Conservation (phyloP, 2,888 invertebrate species). For the Melinaea marsaeus region DNA sequence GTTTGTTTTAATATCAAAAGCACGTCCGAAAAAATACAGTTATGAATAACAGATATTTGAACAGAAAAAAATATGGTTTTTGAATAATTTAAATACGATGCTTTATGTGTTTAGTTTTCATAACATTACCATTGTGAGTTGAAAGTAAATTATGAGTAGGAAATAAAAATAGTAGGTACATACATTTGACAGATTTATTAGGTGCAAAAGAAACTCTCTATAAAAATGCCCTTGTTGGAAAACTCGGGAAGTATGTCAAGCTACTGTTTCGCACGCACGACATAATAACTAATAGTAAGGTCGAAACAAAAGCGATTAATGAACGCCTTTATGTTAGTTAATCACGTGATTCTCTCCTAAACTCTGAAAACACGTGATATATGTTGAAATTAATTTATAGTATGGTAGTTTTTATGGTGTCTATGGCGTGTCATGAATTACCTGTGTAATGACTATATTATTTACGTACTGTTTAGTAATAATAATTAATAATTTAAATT, state of each 20-base stretch:
- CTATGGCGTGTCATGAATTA: slow-evolving; percentile 5
- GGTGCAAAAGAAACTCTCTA: too few relatives aligned
- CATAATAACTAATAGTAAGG: neutral
- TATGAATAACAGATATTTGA: neutral
- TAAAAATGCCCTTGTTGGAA: neutral
- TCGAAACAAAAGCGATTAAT: slow-evolving; percentile 23
- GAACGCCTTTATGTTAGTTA: slow-evolving; percentile 15
- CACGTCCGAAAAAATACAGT: neutral
- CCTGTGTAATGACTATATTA: slow-evolving; percentile 1
- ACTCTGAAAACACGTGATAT: neutral
- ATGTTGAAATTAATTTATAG: slow-evolving; percentile 2
- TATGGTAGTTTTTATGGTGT: slow-evolving; percentile 2
- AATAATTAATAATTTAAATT: neutral
- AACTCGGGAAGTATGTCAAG: neutral
- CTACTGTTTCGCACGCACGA: neutral
- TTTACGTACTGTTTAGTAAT: neutral
- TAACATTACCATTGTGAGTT: neutral
- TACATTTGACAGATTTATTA: too few relatives aligned
- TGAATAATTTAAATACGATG: neutral
- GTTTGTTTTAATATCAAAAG: slow-evolving; percentile 1
- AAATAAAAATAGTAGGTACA: neutral
- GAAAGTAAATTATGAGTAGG: neutral
- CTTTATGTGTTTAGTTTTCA: neutral
- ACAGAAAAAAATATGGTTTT: neutral
- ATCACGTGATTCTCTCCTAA: slow-evolving; percentile 16